Base-by-base conservation (phyloP, 2,797 vertebrate genomes). In the Antennarius maculatus region DNA sequence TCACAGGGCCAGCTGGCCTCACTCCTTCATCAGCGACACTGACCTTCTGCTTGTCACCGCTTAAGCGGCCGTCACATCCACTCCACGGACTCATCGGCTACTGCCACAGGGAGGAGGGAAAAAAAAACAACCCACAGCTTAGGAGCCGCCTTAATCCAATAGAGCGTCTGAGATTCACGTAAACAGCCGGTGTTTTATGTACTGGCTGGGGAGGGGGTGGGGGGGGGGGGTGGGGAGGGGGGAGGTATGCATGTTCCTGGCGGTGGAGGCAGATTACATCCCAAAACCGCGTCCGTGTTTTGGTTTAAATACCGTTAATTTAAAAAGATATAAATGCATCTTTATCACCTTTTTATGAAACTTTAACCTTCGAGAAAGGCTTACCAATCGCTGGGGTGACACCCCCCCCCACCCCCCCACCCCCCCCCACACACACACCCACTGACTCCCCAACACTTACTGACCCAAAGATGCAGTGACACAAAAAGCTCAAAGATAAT, bases 401-500 rank as follows among this genome's bases (percentile, higher is more conserved):
- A 1, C 1, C 23, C 23, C 23, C 23, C 23, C 23, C 23, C 23
- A 23, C 23, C 23, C 23, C 23, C 23, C 23, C n/a, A n/a, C n/a
- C 23, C 23, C 23, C 23, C 23, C 23, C 2, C 89, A 93, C 95
- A 97, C 94, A 94, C 91, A 91, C 23, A 23, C 23, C 1, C 23
- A 23, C 91, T 10, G 63, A 74, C 84, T 90, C 79, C 86, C 80
- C 84, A 91, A 91, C 94, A 89, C 95, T 95, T 94, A 94, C 95
- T 94, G 92, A 91, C 94, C 95, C 94, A 96, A 97, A 95, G 96
- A 97, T 96, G 96, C 95, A 96, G 95, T 94, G 95, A 95, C 96
- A 97, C 95, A 96, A 97, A 96, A 96, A 95, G 95, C 96, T 97
- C 95, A 96, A 96, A 97, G 96, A 98, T 98, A 98, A 98, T 98